Evolutionary conservation across 1,140 invertebrate genomes (phyloP).

Genomic region (Pararge aegeria): DNA sequence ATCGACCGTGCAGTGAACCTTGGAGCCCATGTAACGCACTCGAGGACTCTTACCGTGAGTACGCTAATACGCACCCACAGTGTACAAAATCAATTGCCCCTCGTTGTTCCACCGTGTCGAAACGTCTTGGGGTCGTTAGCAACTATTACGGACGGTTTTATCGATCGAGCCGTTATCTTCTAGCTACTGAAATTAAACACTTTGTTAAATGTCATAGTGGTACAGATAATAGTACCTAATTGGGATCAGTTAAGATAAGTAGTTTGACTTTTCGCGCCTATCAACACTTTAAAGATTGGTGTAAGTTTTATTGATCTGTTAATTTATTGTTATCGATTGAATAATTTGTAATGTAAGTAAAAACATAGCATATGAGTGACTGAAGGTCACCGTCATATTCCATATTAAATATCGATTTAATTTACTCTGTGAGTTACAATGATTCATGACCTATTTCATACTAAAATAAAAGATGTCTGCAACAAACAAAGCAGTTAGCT

Average conservation of each 20-base stretch:
- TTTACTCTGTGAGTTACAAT: constrained; percentile 20
- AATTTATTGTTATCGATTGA: background rate
- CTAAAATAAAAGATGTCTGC: background rate
- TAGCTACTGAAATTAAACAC: constrained; percentile 41
- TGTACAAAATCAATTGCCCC: constrained; percentile 36
- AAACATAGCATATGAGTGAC: background rate
- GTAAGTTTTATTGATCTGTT: background rate
- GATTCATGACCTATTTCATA: constrained; percentile 30
- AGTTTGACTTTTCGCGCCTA: constrained; percentile 33
- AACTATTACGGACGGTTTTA: constrained; percentile 40
- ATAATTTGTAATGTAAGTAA: too few species aligned
- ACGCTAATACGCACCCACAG: constrained; percentile 26
- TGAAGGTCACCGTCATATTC: constrained; percentile 21
- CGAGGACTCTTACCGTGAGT: constrained; percentile 55
- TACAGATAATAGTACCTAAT: constrained; percentile 25
- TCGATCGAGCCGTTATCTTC: constrained; percentile 57
- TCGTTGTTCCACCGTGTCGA: constrained; percentile 9
- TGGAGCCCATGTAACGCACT: constrained; percentile 60
- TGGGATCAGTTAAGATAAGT: constrained; percentile 8
- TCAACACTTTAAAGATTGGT: background rate
- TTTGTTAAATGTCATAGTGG: constrained; percentile 37
- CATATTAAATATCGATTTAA: constrained; percentile 33
- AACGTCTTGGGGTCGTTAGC: constrained; percentile 9
- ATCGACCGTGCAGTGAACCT: constrained; percentile 50
- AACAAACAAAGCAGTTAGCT: too few species aligned